Conservation (phyloP, 2,113 vertebrate genomes). For the Campylorhamphus procurvoides region DNA sequence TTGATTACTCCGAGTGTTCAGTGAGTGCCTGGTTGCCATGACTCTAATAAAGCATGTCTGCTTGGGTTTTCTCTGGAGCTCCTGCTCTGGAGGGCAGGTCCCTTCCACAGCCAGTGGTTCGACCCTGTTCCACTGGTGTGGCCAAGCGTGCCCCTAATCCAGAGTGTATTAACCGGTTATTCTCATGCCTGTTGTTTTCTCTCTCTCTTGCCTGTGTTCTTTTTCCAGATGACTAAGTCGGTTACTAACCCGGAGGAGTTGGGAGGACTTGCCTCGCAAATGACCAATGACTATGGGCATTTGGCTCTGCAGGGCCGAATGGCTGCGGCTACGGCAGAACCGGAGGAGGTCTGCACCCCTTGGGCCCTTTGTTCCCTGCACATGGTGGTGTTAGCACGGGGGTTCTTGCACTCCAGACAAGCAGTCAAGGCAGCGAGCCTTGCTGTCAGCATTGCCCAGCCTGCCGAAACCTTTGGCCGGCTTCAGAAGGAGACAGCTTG, state of each 20-base stretch:
- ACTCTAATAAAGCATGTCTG: slow-evolving; percentile 66
- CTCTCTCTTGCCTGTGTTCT: slow-evolving; percentile 74
- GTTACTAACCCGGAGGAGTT: slow-evolving; percentile 97
- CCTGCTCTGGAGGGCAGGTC: neutral
- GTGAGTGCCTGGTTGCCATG: neutral
- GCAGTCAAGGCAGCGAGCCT: neutral
- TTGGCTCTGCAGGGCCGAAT: slow-evolving; percentile 93
- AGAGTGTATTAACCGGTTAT: slow-evolving; percentile 67
- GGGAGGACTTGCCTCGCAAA: slow-evolving; percentile 95
- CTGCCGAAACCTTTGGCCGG: neutral
- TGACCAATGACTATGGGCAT: slow-evolving; percentile 96
- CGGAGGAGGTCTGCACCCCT: slow-evolving; percentile 87
- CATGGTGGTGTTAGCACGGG: neutral
- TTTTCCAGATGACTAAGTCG: slow-evolving; percentile 95
- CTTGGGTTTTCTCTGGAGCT: slow-evolving; percentile 53
- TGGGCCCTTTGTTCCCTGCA: slow-evolving; percentile 40
- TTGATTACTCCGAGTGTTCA: neutral
- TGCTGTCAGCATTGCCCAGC: neutral
- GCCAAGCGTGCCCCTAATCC: slow-evolving; percentile 46
- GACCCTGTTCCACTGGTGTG: neutral
- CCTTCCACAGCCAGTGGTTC: neutral
- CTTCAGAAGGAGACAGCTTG: neutral
- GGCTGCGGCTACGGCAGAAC: slow-evolving; percentile 94
- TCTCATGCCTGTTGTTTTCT: slow-evolving; percentile 70
- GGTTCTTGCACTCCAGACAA: neutral